Conservation (phyloP, 2,113 vertebrate genomes). For the Ivindomyrus marchei region DNA sequence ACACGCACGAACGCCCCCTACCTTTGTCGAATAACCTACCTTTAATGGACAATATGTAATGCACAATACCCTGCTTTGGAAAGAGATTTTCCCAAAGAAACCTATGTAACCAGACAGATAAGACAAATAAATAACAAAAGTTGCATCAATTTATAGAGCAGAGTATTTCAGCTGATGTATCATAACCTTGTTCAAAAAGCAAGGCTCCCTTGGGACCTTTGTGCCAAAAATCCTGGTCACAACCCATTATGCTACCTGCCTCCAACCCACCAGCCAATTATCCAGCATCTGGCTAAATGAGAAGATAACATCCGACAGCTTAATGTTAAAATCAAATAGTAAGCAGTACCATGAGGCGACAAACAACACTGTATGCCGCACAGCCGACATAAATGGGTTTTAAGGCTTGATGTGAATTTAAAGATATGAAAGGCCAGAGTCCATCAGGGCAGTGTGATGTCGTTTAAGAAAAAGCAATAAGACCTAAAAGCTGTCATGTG, state of each 20-base stretch:
- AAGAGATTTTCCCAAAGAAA: background rate
- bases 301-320: background rate
- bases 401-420: conserved; percentile 5
- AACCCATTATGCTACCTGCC: background rate
- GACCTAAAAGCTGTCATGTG: background rate
- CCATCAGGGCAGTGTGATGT: background rate
- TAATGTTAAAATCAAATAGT: background rate
- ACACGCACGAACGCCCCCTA: background rate
- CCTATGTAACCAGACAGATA: background rate
- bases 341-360: background rate
- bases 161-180: background rate
- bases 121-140: background rate
- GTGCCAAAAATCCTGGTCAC: background rate
- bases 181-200: background rate
- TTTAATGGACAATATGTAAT: background rate
- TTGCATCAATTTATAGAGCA: background rate
- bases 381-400: background rate
- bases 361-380: background rate
- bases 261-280: background rate
- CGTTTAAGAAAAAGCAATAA: conserved; percentile 11
- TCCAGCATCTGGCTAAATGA: background rate
- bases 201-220: background rate
- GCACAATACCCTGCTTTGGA: background rate
- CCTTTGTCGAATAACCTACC: background rate
- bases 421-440: background rate